A percentile compares a stretch with the other conserved stretches of the same genome.
These are phyloP conservation scores for Branchinecta lindahli DNA, from an alignment of 1,140 invertebrate species.

Conservation along the genomic window DNA sequence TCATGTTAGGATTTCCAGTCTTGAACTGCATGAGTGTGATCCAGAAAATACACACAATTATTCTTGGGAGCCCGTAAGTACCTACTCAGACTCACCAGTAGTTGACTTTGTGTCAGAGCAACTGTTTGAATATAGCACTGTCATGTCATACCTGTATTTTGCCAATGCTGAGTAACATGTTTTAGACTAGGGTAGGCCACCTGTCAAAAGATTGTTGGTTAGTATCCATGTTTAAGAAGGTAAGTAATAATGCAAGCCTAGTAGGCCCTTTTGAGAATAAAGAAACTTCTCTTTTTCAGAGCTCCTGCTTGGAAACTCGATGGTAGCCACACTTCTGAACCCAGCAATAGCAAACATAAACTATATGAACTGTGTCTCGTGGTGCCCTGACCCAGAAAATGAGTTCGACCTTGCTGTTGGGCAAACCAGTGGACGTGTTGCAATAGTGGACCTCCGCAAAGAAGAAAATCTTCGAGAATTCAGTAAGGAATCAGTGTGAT, in stretches of 20 bases:
- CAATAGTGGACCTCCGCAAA: background rate
- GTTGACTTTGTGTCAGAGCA: too few species aligned
- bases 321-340: background rate
- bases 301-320: background rate
- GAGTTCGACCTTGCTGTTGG: background rate
- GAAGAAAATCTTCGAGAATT: background rate
- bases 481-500: background rate
- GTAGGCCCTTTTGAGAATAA: background rate
- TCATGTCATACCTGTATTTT: background rate
- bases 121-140: too few species aligned
- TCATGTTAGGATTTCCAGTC: too few species aligned
- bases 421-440: background rate
- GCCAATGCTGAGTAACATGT: background rate
- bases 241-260: too few species aligned
- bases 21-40: too few species aligned
- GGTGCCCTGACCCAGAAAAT: slow-evolving; percentile 4
- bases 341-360: background rate
- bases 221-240: background rate
- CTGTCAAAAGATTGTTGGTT: background rate
- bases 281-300: background rate
- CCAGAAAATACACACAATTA: too few species aligned
- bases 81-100: too few species aligned
- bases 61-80: too few species aligned
- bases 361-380: background rate
- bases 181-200: background rate